A percentile compares a stretch with the other conserved stretches of the same genome.
These are phyloP conservation scores for Dromaius novaehollandiae DNA, from an alignment of 2,113 vertebrate genomes.

Conservation along the genomic window DNA sequence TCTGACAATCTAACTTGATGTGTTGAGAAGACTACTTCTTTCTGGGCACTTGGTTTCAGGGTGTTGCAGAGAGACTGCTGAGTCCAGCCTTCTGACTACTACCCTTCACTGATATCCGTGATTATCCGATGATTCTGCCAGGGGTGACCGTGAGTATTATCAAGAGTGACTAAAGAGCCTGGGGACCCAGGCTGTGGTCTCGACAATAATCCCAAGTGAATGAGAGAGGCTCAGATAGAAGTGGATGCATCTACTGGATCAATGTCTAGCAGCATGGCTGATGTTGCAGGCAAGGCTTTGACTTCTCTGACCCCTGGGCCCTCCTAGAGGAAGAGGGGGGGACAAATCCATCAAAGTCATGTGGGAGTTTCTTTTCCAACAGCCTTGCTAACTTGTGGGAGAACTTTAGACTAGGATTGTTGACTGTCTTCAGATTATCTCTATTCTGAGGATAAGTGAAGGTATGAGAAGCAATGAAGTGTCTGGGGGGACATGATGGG, in stretches of 20 bases:
- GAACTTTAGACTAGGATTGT: neutral
- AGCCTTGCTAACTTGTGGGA: neutral
- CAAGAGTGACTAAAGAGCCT: neutral
- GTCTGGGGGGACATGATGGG: too few species aligned
- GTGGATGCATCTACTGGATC: neutral
- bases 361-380: neutral
- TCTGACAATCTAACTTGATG: neutral
- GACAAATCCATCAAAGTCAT: neutral
- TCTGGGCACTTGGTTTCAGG: neutral
- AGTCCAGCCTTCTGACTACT: neutral
- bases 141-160: neutral
- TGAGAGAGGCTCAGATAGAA: fast-evolving
- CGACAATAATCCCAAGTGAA: neutral
- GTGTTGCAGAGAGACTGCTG: neutral
- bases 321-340: neutral
- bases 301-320: neutral
- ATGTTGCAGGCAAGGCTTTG: neutral
- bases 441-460: neutral
- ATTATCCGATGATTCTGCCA: neutral
- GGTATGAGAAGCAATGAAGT: neutral
- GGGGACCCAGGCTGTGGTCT: too few species aligned
- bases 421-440: neutral
- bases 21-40: neutral
- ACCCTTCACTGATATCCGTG: neutral
- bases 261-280: neutral